phyloP scores from a whole-genome alignment of 2,113 vertebrate genomes.

The Nyctibius bracteatus region DNA sequence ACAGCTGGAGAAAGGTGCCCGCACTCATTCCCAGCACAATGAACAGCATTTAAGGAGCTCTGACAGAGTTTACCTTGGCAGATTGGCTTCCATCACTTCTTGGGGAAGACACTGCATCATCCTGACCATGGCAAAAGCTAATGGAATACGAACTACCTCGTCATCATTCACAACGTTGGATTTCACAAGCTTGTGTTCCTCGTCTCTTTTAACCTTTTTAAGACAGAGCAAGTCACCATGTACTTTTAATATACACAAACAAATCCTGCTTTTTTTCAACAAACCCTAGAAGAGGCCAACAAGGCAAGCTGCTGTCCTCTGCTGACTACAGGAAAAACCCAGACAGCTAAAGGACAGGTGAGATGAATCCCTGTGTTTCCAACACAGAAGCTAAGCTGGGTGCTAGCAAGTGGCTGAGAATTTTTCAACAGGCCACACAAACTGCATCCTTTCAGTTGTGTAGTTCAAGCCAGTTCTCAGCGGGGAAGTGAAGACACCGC shows the following conservation, averaged over 20 bases:
- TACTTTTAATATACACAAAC: background rate
- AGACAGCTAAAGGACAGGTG: background rate
- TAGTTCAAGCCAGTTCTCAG: background rate
- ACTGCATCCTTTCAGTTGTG: background rate
- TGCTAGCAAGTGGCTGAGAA: background rate
- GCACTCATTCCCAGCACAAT: background rate
- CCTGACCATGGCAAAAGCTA: constrained; percentile 95
- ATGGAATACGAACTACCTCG: constrained; percentile 87
- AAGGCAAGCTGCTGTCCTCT: background rate
- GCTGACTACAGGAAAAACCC: background rate
- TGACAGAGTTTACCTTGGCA: constrained; percentile 77
- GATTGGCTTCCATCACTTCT: constrained; percentile 87
- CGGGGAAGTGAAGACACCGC: background rate
- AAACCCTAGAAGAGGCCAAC: background rate
- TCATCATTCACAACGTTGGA: constrained; percentile 90
- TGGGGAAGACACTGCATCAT: constrained; percentile 91
- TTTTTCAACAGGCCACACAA: background rate
- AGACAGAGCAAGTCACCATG: background rate
- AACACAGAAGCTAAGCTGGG: background rate
- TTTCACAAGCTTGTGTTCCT: constrained; percentile 91
- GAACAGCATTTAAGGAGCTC: background rate
- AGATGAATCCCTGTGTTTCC: background rate
- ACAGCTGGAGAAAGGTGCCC: background rate
- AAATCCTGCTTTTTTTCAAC: background rate
- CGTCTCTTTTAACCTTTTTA: constrained; percentile 87